Evolutionary conservation across 1,140 invertebrate genomes (phyloP).

Genomic region (Lordiphosa clarofinis): DNA sequence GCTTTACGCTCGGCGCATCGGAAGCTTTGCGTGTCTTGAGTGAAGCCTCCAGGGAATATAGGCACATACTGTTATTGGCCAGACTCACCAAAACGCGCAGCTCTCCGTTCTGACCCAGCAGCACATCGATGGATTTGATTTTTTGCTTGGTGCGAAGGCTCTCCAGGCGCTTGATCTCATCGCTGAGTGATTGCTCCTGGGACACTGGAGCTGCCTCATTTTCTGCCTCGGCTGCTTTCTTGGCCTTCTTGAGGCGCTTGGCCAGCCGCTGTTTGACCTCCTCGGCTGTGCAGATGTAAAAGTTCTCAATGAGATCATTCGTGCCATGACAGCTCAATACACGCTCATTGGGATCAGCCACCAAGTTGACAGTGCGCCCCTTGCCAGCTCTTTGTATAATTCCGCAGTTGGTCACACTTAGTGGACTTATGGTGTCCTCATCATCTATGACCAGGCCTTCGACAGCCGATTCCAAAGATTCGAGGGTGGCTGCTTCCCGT

Average conservation of each 20-base stretch:
- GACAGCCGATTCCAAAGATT: conserved; percentile 82
- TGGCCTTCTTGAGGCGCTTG: conserved; percentile 88
- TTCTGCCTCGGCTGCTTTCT: conserved; percentile 80
- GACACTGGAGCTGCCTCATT: conserved; percentile 12
- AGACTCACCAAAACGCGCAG: conserved; percentile 84
- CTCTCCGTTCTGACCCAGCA: conserved; percentile 85
- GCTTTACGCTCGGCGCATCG: conserved; percentile 67
- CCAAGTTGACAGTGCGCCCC: conserved; percentile 86
- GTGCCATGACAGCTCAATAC: conserved; percentile 91
- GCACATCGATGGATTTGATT: conserved; percentile 85
- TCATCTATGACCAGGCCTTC: conserved; percentile 79
- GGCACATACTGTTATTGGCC: conserved; percentile 85
- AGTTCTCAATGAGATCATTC: conserved; percentile 91
- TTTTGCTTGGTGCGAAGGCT: conserved; percentile 85
- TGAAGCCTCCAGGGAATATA: conserved; percentile 82
- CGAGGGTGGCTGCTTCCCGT: conserved; percentile 78
- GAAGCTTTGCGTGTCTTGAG: conserved; percentile 81
- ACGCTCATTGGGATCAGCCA: conserved; percentile 84
- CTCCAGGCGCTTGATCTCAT: conserved; percentile 87
- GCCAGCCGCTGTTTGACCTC: conserved; percentile 85
- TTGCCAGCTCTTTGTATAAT: conserved; percentile 87
- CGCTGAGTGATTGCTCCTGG: conserved; percentile 81
- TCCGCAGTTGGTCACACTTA: conserved; percentile 87
- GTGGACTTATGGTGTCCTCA: conserved; percentile 81
- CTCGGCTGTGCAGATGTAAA: conserved; percentile 87